Evolutionary conservation across 1,140 invertebrate species (phyloP).

Genomic region (Pristionchus pacificus): DNA sequence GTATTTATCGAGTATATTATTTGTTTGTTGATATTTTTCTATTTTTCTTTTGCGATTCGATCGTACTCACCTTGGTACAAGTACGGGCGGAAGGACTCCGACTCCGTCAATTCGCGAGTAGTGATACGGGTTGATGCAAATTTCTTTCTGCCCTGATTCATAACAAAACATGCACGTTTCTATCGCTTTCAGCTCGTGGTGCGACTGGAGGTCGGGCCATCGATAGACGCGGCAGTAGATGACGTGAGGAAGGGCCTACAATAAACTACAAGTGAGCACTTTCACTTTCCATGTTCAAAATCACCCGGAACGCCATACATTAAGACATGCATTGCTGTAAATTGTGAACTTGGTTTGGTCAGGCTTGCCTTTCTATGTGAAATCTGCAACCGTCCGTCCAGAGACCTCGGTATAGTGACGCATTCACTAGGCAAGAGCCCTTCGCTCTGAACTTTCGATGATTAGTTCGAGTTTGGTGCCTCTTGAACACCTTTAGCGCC

Average conservation of each 20-base stretch:
- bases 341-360: too few species aligned
- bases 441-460: constrained; percentile 21
- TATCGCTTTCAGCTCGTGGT: constrained; percentile 65
- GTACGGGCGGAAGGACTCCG: constrained; percentile 13
- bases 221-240: constrained; percentile 78
- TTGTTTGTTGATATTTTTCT: not conserved
- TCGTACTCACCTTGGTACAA: not conserved
- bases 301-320: too few species aligned
- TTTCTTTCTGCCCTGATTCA: constrained; percentile 61
- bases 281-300: constrained; percentile 42
- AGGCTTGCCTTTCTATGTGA: constrained; percentile 30
- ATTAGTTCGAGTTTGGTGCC: not conserved
- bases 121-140: constrained; percentile 65
- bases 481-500: constrained; percentile 81
- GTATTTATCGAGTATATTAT: not conserved
- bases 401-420: constrained; percentile 91
- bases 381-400: constrained; percentile 78
- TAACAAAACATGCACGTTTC: constrained; percentile 59
- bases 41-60: not conserved
- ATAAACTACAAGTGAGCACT: constrained; percentile 10
- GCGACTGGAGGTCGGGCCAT: constrained; percentile 66
- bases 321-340: too few species aligned
- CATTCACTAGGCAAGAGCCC: constrained; percentile 77
- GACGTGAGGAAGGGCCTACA: constrained; percentile 79
- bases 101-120: constrained; percentile 61